These are phyloP conservation scores for Gisinianus flammeolus DNA, from an alignment of 2,888 invertebrate genomes.

Conservation along the genomic window DNA sequence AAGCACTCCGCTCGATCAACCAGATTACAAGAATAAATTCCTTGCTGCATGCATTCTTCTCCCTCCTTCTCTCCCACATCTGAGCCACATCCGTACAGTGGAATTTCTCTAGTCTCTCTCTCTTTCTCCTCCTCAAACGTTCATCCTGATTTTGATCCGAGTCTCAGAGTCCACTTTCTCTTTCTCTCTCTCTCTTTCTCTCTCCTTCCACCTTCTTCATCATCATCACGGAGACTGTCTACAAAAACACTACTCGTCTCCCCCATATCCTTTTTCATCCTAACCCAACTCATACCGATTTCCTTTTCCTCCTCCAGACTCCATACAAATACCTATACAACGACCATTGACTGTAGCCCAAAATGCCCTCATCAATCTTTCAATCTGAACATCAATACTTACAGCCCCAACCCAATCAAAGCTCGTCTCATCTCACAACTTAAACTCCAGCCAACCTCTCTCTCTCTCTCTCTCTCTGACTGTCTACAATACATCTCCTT, in stretches of 20 bases:
- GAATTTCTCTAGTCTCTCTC: slow-evolving; percentile 1
- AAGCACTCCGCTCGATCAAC: slow-evolving; percentile 45
- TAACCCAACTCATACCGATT: too few species aligned
- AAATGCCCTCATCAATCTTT: slow-evolving; percentile 40
- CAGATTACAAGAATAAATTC: slow-evolving; percentile 49
- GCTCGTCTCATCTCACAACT: background rate
- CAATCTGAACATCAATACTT: slow-evolving; percentile 33
- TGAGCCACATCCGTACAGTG: slow-evolving; percentile 18
- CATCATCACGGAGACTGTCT: background rate
- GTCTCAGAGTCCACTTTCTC: background rate
- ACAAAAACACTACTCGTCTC: too few species aligned
- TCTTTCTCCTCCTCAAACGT: background rate
- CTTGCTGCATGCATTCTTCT: slow-evolving; percentile 45
- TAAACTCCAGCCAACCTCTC: too few species aligned
- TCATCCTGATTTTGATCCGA: too few species aligned
- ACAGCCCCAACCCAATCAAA: slow-evolving; percentile 1
- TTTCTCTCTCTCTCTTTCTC: slow-evolving; percentile 32
- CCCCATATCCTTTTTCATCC: background rate
- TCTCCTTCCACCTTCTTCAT: slow-evolving; percentile 32
- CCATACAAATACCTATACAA: background rate
- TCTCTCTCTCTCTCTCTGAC: too few species aligned
- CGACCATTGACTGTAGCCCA: slow-evolving; percentile 3
- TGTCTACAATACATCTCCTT: too few species aligned
- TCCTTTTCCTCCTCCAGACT: background rate
- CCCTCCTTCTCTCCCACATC: slow-evolving; percentile 17